Evolutionary conservation across 1,140 invertebrate species (phyloP), one percentile per base, ranked within the genome.

Genomic region (Ruditapes philippinarum): DNA sequence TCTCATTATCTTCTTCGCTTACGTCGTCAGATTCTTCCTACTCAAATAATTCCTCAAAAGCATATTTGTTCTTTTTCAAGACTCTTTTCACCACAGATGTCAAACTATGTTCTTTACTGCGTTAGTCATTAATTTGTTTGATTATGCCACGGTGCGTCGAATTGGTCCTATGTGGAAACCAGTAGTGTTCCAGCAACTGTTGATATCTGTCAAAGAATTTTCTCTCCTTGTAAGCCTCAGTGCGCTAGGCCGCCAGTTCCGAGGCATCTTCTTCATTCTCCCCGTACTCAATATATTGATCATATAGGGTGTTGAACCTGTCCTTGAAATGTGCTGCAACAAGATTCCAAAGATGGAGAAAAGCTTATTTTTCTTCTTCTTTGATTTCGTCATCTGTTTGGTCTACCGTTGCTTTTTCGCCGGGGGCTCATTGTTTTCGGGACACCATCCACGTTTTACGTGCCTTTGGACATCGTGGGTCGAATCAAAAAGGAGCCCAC

Each of bases 401-500:
- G 3, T 70, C 65, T 25, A 45, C 42, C 14, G 3, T 79, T 33
- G 76, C 45, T 57, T 36, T 79, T 79, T 79, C n/a, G 28, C 42
- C 14, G 76, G 76, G 5, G 76, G 76, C 54, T 79, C 45, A 14
- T 28, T 57, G 28, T 38, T 79, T 54, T 54, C 76, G 3, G 74
- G 74, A 78, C 74, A 80, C 45, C 78, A 60, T 2, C 78, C 78
- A 17, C 78, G 45, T n/a, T 80, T 80, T 11, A 80, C 45, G 45
- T 81, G 51, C 33, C 57, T 81, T 81, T 81, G 57, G 7, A 81
- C 57, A 28, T 81, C 79, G 25, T 81, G 79, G 5, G 57, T 45
- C 2, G 79, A 81, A 81, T 81, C 57, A 81, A 81, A 81, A 42
- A 81, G 51, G 14, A 81, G 79, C 12, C 57, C 79, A 81, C 79